Evolutionary conservation across 1,140 invertebrate species (phyloP).

Genomic region (Drosophila obscura): DNA sequence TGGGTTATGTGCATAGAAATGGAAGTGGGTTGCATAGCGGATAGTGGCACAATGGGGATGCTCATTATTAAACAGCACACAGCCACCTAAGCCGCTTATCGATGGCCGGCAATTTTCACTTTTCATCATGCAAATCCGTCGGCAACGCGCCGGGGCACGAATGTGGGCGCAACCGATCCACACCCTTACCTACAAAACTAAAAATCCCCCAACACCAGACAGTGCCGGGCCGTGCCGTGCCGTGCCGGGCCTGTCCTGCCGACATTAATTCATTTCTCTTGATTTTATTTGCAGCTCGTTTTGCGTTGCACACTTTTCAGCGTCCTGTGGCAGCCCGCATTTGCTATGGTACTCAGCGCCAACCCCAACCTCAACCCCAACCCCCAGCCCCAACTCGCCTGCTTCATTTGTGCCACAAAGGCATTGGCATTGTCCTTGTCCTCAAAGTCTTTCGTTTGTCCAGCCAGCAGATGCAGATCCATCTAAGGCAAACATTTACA

Average conservation of each 20-base stretch:
- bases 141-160: slow-evolving; percentile 28
- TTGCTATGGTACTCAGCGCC: neutral
- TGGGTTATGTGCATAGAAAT: too few species aligned
- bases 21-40: too few species aligned
- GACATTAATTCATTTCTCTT: slow-evolving; percentile 36
- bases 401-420: slow-evolving; percentile 1
- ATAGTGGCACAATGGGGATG: too few species aligned
- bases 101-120: slow-evolving; percentile 28
- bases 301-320: slow-evolving; percentile 27
- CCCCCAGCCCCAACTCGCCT: neutral
- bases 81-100: slow-evolving; percentile 43
- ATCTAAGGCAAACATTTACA: slow-evolving; percentile 24
- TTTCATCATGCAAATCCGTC: slow-evolving; percentile 32
- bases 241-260: neutral
- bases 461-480: slow-evolving; percentile 7
- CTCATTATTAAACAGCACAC: too few species aligned
- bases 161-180: neutral
- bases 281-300: slow-evolving; percentile 26
- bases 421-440: slow-evolving; percentile 37
- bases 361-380: too few species aligned
- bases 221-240: too few species aligned
- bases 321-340: slow-evolving; percentile 22
- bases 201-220: too few species aligned
- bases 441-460: neutral
- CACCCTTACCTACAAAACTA: too few species aligned